Base-by-base conservation (phyloP, 2,888 invertebrate species). In the Serrognathus titanus region DNA sequence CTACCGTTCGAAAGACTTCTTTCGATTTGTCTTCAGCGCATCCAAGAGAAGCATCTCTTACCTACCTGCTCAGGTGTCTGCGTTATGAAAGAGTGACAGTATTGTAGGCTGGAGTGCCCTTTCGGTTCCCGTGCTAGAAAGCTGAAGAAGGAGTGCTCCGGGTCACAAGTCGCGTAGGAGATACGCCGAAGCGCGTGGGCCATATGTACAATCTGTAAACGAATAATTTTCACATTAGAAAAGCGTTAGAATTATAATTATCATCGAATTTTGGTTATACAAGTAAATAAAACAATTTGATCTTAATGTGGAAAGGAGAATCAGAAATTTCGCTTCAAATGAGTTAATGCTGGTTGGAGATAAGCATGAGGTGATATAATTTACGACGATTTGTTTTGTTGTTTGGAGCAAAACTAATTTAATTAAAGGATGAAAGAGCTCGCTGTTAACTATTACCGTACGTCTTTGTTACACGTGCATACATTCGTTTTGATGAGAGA, bases 111-210 rank as follows among this genome's bases (percentile, higher is more conserved):
- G 72, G 85, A 83, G 69, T 85, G 85, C 43, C 84, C 85, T 68
- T 83, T 83, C 55, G 86, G 89, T 79, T 84, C 87, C 71, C 85
- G 80, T 12, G 88, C 88, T 68, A 92, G 83, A 77, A 92, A 89
- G 74, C 90, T 89, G 81, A 92, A 92, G 78, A 90, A 86, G 66
- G 86, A 83, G 76, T 86, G 83, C 69, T 86, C 84, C 35, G 90
- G 85, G 79, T 92, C 90, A 86, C 91, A 91, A 71, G 90, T 90
- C 70, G 91, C 90, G 81, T 90, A 91, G 70, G 91, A 90, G 71
- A 92, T 90, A 76, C 92, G 85, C 69, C 90, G 86, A 71, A 92
- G 80, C 69, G 87, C 86, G 81, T 92, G 91, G 69, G 88, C 88
- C 91, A 91, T 92, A 79, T 88, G 86, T 79, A 90, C 88, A 74